Conservation (phyloP, 2,888 invertebrate species). For the Cataglyphis cursor region DNA sequence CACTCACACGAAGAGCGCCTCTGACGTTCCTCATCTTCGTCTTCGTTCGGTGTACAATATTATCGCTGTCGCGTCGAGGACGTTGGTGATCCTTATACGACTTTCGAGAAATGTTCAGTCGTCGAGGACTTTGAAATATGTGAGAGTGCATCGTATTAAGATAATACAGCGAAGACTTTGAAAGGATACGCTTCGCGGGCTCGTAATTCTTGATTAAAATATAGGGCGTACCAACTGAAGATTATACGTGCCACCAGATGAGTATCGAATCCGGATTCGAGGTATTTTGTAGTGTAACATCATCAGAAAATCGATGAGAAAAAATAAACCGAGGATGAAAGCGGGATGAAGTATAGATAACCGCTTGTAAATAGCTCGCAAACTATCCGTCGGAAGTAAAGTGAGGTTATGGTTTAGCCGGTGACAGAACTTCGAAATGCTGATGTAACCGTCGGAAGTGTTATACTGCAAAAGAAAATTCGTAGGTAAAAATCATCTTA, state of each 20-base stretch:
- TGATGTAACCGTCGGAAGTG: conserved; percentile 12
- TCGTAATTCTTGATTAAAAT: not conserved
- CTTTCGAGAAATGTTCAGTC: not conserved
- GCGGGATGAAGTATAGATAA: conserved; percentile 59
- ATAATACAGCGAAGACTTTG: not conserved
- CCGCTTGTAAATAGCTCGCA: conserved; percentile 33
- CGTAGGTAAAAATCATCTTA: not conserved
- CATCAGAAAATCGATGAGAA: not conserved
- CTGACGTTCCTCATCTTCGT: conserved; percentile 41
- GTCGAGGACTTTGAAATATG: conserved; percentile 8
- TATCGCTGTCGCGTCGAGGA: not conserved
- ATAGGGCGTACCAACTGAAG: not conserved
- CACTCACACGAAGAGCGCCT: conserved; percentile 5
- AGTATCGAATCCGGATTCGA: not conserved
- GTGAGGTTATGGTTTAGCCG: conserved; percentile 41
- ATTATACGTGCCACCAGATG: not conserved
- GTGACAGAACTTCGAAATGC: not conserved
- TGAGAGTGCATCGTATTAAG: conserved; percentile 46
- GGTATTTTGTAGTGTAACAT: conserved; percentile 14
- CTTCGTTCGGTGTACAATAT: conserved; percentile 6
- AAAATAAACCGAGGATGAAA: conserved; percentile 49
- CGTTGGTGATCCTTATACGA: conserved; percentile 8
- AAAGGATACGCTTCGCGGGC: not conserved
- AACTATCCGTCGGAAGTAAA: conserved; percentile 65
- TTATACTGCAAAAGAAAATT: not conserved